Evolutionary conservation across 2,113 vertebrate genomes (phyloP), one percentile per base, ranked within the genome.

Genomic region (Amphilophus citrinellus): DNA sequence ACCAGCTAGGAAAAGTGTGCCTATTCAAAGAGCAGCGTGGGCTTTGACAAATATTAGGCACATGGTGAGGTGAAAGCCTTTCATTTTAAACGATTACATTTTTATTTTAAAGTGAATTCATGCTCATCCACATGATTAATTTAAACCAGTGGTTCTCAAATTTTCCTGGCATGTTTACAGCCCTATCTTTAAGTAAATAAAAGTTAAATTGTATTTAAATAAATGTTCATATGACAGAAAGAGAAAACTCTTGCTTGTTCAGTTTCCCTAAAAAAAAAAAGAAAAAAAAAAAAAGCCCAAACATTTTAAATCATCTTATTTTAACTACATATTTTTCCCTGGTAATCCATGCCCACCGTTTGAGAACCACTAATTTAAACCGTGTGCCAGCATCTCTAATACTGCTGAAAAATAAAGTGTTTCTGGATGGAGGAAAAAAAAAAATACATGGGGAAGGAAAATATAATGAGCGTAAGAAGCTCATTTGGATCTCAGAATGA

Each of bases 291-390:
- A 47, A 14, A 47, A 42, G 3, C 39, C 39, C 44, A 44, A 73
- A 5, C 1, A 0, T 73, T 73, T 73, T 53, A 30, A 73, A 1
- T 35, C 20, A 56, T 73, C 18, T 20, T 8, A 71, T 10, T 27
- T 32, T 53, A 53, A 53, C 66, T 44, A 30, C 27, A 71, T 20
- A 71, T 24, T 71, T 71, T 30, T 20, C 18, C 24, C 44, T 53
- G 17, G 17, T 53, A 53, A 30, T 32, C 44, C 66, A 32, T 18
- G 27, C 66, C 3, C 1, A 56, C 68, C n/a, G 27, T 73, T 56
- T 73, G 27, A 73, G 68, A 56, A 35, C 27, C 17, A 53, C 27
- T 73, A 27, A 73, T 73, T 73, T 73, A 73, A 73, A 73, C 30
- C 20, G 27, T 53, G 44, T 53, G 47, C 32, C 18, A 35, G 47